Base-by-base conservation (phyloP, 2,113 vertebrate genomes). In the Zootoca vivipara region DNA sequence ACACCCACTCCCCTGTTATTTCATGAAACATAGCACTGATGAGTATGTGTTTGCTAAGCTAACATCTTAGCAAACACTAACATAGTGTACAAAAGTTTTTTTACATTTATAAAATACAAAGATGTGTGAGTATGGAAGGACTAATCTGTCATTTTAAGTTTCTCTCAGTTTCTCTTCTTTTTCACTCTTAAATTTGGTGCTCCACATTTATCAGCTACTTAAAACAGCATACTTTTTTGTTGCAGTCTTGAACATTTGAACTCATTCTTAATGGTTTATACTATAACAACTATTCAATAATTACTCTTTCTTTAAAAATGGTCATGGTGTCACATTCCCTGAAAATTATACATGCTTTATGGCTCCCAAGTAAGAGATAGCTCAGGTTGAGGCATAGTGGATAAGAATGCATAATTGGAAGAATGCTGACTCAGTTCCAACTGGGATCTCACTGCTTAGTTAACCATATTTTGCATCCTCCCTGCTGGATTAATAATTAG, bases 401-500 rank as follows among this genome's bases (percentile, higher is more conserved):
- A 30, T 83, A 83, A 88, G 72, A 18, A 69, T 24, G 24, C 42
- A 69, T 77, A 77, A 77, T 75, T 83, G 62, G 46, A 22, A 65
- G 73, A 56, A 70, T 65, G 20, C 58, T 82, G 70, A 82, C 77
- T 69, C 62, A 67, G 18, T 58, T 62, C 40, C n/a, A 83, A 83
- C 35, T 88, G 81, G 3, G 24, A 56, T 83, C 46, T 83, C 62
- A 62, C n/a, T 83, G 87, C 81, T 88, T 83, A 88, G 87, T 88
- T 88, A 83, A 83, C 80, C 64, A 83, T 83, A 69, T 78, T 83
- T 78, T 28, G 58, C 72, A 83, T 88, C 73, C 78, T 78, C 87
- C 81, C 87, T 78, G 81, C 81, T 88, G 87, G 80, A 85, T 89
- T 70, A 82, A 69, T 89, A 89, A 75, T 85, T 86, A 86, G 12